Evolutionary conservation across 2,888 invertebrate genomes (phyloP), one percentile per base, ranked within the genome.

Genomic region (Drosophila mimica): DNA sequence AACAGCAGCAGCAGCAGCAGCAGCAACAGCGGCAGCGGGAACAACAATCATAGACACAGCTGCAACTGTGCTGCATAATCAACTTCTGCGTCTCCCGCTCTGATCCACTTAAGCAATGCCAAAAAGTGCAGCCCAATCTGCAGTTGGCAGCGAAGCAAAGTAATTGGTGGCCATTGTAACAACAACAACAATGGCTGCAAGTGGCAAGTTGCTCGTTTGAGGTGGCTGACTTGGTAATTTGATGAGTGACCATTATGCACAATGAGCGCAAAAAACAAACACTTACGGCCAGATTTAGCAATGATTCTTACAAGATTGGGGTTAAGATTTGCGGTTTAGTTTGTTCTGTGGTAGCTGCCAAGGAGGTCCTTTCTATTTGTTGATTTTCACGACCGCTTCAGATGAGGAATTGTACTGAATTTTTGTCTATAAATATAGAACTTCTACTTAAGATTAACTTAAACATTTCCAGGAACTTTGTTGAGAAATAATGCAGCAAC

Each of bases 191-290:
- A 81, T 70, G 72, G 86, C 62, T 62, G 58, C 56, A 52, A 57
- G 54, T 67, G 63, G 49, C 83, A 75, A 69, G 61, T 70, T 68
- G 83, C 66, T 59, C 49, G 65, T 54, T 60, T 68, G 52, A 49
- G 57, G 59, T 68, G 48, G 48, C 73, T 73, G 70, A 65, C 65
- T 70, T 66, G 59, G 70, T 76, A 84, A 84, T 84, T 84, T 84
- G 80, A 82, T 75, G 84, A 82, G 74, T 87, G 84, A 78, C 87
- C 87, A 84, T 81, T 81, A 78, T 70, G 71, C 76, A 64, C 83
- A 81, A 75, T 68, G 67, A 74, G 67, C 64, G 59, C 67, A 74
- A 64, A 76, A 83, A 82, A 79, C 75, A 77, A 83, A 78, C 82
- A 76, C 60, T 80, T 77, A 64, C 58, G 48, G 61, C 64, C 79